Percentiles rank a stretch among this genome's conserved stretches.
Conservation (phyloP, 2,888 invertebrate genomes). For the Phragmatobia fuliginosa region DNA sequence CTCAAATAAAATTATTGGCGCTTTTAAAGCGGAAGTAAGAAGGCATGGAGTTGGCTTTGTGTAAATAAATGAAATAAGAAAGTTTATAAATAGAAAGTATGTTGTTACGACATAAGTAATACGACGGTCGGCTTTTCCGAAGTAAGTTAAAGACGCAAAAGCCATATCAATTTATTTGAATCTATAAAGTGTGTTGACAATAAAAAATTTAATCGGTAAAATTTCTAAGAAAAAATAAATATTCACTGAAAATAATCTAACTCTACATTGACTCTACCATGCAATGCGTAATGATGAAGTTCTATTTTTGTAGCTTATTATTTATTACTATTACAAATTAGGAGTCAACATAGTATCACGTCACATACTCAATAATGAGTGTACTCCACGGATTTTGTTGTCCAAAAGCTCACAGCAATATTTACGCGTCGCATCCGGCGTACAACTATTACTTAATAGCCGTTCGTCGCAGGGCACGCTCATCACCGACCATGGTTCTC, state of each 20-base stretch:
- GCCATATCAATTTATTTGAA: not conserved
- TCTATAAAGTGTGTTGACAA: not conserved
- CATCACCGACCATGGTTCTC: constrained; percentile 50
- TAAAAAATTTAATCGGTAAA: not conserved
- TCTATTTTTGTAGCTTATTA: too few species aligned
- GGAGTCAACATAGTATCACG: too few species aligned
- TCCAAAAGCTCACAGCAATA: constrained; percentile 61
- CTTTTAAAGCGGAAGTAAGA: constrained; percentile 76
- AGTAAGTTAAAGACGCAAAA: too few species aligned
- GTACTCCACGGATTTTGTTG: constrained; percentile 51
- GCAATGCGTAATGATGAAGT: too few species aligned
- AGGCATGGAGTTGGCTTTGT: constrained; percentile 59
- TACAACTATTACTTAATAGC: constrained; percentile 83
- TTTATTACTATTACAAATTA: too few species aligned
- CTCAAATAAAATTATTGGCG: constrained; percentile 84
- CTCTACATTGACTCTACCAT: too few species aligned
- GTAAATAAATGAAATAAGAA: not conserved
- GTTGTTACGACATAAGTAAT: too few species aligned
- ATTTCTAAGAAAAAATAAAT: not conserved
- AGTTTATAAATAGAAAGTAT: too few species aligned
- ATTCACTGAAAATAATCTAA: too few species aligned
- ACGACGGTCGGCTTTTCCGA: not conserved
- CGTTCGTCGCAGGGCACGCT: constrained; percentile 60
- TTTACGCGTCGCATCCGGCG: constrained; percentile 83
- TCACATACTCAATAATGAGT: not conserved